These are phyloP conservation scores for Taurulus bubalis DNA, from an alignment of 2,113 vertebrate species.

Conservation along the genomic window DNA sequence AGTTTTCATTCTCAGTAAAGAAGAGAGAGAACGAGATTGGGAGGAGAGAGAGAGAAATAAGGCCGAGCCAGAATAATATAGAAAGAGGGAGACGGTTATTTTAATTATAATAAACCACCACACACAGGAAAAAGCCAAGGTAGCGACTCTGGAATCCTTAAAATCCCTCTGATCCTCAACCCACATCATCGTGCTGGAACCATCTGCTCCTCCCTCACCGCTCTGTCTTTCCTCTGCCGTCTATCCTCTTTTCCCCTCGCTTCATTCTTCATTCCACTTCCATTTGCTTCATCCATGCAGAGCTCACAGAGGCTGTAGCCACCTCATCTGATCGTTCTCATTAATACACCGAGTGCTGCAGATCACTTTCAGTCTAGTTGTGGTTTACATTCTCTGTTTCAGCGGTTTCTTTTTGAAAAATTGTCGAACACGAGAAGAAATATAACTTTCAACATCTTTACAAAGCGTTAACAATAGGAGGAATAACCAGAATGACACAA, in stretches of 20 bases:
- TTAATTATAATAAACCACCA: conserved; percentile 36
- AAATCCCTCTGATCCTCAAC: conserved; percentile 51
- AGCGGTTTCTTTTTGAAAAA: background rate
- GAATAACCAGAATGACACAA: no score
- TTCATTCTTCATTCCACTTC: background rate
- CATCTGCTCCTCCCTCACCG: conserved; percentile 5
- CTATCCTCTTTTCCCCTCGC: background rate
- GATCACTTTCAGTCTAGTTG: background rate
- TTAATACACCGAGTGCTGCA: background rate
- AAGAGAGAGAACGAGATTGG: background rate
- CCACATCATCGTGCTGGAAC: conserved; percentile 32
- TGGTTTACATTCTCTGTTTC: no score
- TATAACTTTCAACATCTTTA: background rate
- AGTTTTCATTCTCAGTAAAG: background rate
- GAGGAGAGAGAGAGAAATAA: background rate
- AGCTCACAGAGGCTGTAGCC: background rate
- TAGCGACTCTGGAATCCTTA: conserved; percentile 26
- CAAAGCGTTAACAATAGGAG: background rate
- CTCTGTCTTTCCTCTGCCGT: background rate
- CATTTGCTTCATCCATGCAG: background rate
- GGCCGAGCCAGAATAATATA: background rate
- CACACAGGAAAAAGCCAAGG: background rate
- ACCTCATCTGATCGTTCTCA: background rate
- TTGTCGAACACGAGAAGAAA: background rate
- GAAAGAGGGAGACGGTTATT: conserved; percentile 7